These are phyloP conservation scores for Eudorcas thomsonii DNA, from an alignment of 2,113 vertebrate genomes.

Conservation along the genomic window DNA sequence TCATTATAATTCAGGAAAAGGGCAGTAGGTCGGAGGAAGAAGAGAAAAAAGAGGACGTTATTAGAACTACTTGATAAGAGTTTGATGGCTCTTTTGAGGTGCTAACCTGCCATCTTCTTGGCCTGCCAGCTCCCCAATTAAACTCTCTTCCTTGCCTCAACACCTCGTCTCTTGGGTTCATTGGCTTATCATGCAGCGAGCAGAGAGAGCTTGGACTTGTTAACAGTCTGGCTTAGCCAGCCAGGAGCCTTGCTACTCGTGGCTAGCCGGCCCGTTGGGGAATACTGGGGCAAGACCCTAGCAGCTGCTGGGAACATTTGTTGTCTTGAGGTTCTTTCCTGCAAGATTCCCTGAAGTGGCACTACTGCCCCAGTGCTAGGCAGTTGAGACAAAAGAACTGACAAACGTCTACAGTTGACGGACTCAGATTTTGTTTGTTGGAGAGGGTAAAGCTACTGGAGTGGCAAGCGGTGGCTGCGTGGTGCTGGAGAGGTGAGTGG, in stretches of 20 bases:
- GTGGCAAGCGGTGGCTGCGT: rapidly evolving
- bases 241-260: not conserved
- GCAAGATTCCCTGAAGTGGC: not conserved
- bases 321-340: not conserved
- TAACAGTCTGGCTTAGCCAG: not conserved
- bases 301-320: not conserved
- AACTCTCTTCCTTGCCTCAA: not conserved
- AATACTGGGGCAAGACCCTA: not conserved
- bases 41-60: not conserved
- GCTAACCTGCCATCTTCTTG: not conserved
- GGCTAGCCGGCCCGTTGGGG: rapidly evolving
- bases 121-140: not conserved
- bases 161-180: not conserved
- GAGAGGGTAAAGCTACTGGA: not conserved
- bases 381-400: not conserved
- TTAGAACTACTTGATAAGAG: not conserved
- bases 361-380: not conserved
- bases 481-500: not conserved
- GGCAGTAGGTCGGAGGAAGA: not conserved
- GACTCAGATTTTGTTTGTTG: not conserved
- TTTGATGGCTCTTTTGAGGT: not conserved
- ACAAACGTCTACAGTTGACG: not conserved
- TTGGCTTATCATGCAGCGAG: not conserved
- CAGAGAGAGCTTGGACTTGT: not conserved
- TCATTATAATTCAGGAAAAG: not conserved